phyloP scores from a whole-genome alignment of 2,797 vertebrate species.

The Anguilla marmorata region DNA sequence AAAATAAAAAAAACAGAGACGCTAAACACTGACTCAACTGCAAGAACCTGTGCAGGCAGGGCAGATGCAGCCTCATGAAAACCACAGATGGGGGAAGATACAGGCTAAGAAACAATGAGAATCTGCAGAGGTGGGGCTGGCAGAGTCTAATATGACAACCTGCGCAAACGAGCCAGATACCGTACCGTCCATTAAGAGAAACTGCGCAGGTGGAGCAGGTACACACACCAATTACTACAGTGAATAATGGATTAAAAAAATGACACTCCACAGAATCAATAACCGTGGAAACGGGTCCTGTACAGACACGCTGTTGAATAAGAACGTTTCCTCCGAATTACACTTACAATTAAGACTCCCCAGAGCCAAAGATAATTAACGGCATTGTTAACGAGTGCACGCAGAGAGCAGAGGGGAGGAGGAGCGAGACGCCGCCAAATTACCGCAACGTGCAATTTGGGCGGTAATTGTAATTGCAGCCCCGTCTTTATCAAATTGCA shows the following conservation, averaged over 20 bases:
- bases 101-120: not conserved
- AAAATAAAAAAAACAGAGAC: not conserved
- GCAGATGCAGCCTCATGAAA: not conserved
- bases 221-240: not conserved
- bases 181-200: not conserved
- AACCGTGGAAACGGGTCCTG: not conserved
- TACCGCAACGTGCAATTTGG: conserved; percentile 46
- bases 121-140: not conserved
- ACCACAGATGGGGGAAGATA: not conserved
- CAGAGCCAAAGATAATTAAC: conserved; percentile 40
- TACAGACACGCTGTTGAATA: not conserved
- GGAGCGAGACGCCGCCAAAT: conserved; percentile 37
- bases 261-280: not conserved
- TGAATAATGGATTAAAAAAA: not conserved
- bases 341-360: conserved; percentile 15
- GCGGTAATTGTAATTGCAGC: conserved; percentile 39
- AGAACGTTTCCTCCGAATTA: not conserved
- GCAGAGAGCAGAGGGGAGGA: conserved; percentile 43
- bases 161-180: not conserved
- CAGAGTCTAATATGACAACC: not conserved
- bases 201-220: not conserved
- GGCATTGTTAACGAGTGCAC: conserved; percentile 25
- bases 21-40: not conserved
- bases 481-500: conserved; percentile 36
- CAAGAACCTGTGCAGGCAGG: not conserved